Percentiles rank a stretch among this genome's conserved stretches.
phyloP scores from a whole-genome alignment of 2,797 vertebrate species.

The Chrosomus eos region DNA sequence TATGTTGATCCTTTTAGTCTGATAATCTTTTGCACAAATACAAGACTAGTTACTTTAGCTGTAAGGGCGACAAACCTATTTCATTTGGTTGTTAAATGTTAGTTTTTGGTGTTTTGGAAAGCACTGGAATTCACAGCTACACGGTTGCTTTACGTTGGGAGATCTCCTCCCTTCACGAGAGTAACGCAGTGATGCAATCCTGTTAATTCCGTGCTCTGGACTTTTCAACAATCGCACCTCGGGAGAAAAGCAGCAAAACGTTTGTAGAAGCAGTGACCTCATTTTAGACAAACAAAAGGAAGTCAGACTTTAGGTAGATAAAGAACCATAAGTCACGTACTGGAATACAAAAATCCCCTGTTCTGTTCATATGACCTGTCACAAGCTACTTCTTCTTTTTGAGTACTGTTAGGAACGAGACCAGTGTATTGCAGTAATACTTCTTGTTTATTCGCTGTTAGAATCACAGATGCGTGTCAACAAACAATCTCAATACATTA shows the following conservation, averaged over 20 bases:
- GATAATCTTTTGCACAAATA: background rate
- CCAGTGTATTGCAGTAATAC: background rate
- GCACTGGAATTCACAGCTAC: background rate
- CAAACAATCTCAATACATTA: conserved; percentile 1
- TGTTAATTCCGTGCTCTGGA: background rate
- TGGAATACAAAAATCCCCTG: conserved; percentile 21
- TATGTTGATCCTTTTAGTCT: background rate
- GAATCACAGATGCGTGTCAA: conserved; percentile 17
- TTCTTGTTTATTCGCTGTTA: conserved; percentile 12
- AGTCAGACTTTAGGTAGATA: background rate
- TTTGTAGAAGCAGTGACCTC: background rate
- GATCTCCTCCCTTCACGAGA: background rate
- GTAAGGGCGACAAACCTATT: background rate
- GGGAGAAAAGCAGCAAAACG: background rate
- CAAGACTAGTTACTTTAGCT: background rate
- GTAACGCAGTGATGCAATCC: background rate
- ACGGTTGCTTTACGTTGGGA: background rate
- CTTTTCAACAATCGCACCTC: background rate
- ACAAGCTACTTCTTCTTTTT: conserved; percentile 2
- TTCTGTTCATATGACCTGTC: background rate
- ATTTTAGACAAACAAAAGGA: conserved; percentile 25
- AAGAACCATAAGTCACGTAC: background rate
- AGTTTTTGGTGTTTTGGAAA: background rate
- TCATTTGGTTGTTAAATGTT: background rate
- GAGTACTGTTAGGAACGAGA: background rate